Evolutionary conservation across 2,888 invertebrate genomes (phyloP).

Genomic region (Leucoma salicis): DNA sequence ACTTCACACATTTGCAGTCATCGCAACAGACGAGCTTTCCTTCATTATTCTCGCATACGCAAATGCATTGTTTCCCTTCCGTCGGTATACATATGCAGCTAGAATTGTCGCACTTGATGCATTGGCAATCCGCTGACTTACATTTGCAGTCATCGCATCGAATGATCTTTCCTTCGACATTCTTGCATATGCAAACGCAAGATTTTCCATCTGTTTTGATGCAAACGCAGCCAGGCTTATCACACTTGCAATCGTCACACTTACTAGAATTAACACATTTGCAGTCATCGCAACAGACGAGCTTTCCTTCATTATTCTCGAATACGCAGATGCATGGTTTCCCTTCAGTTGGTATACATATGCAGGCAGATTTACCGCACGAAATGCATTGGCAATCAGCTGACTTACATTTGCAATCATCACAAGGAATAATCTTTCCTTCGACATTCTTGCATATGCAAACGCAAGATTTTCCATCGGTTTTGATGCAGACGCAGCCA

Average conservation of each 20-base stretch:
- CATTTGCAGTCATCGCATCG: constrained; percentile 17
- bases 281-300: constrained; percentile 33
- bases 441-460: constrained; percentile 32
- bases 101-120: constrained; percentile 12
- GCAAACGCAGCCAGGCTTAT: constrained; percentile 29
- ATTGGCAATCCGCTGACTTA: neutral
- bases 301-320: constrained; percentile 23
- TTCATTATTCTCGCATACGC: constrained; percentile 27
- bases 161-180: constrained; percentile 20
- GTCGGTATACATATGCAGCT: constrained; percentile 42
- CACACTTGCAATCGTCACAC: constrained; percentile 39
- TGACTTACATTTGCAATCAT: constrained; percentile 43
- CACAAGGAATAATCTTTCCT: constrained; percentile 25
- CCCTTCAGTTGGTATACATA: constrained; percentile 17
- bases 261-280: constrained; percentile 37
- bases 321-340: constrained; percentile 24
- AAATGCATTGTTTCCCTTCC: constrained; percentile 17
- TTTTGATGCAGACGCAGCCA: constrained; percentile 28
- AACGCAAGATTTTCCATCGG: constrained; percentile 32
- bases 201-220: constrained; percentile 28
- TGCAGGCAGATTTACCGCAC: constrained; percentile 12
- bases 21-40: constrained; percentile 23
- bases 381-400: constrained; percentile 32
- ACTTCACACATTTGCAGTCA: constrained; percentile 1
- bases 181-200: constrained; percentile 33